Base-by-base conservation (phyloP, 2,797 vertebrate genomes). In the Tamandua tetradactyla region DNA sequence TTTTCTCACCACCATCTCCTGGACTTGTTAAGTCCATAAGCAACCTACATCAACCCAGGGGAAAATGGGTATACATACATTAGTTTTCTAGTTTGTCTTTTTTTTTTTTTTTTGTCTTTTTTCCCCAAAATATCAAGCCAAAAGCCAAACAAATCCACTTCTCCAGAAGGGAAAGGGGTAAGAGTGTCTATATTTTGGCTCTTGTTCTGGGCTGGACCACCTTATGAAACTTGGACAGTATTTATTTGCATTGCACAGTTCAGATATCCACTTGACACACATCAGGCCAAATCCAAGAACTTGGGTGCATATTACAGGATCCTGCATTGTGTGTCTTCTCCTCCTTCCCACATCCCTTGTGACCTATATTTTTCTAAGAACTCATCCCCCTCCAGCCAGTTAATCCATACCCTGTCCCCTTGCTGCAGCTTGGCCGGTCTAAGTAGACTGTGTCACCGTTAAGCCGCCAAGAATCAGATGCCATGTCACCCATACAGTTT, bases 381-480 rank as follows among this genome's bases (percentile, higher is more conserved):
- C 52, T 12, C n/a, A 71, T 86, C 49, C 83, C 52, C 35, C 55
- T 82, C 14, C 30, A 89, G 32, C 37, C 59, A 81, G 59, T 93
- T 94, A 96, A 92, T 87, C 82, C 74, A 42, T 11, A 76, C 27
- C 30, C n/a, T 90, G 23, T 72, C 6, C 25, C 27, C 15, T n/a
- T 11, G 7, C 37, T 20, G 15, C 10, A 87, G 66, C 32, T 79
- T 81, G 37, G 55, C 55, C 87, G 71, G 52, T 52, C 82, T 94
- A 92, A 96, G 84, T 88, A 88, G 91, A 62, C 47, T 82, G 35
- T 35, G n/a, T 86, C 81, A 93, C 68, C 95, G 55, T 71, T 92
- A 88, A 86, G 69, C 80, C 55, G 3, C 66, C 44, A 42, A 94
- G 72, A 95, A 94, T 83, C 79, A 91, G 89, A 93, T 75, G 75